Base-by-base conservation (phyloP, 2,797 vertebrate species). In the Channallabes apus region DNA sequence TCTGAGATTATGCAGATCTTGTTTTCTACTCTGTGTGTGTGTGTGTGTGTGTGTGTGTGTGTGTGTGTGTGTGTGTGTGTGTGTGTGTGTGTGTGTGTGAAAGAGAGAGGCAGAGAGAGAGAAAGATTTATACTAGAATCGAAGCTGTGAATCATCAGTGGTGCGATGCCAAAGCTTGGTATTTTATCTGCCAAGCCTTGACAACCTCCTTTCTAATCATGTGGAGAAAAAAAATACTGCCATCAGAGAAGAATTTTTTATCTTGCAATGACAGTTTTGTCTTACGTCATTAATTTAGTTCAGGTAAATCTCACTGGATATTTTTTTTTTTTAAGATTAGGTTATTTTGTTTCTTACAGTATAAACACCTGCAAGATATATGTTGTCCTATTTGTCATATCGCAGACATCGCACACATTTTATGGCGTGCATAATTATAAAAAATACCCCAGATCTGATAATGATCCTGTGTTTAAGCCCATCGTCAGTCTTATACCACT, bases 161-260 rank as follows among this genome's bases (percentile, higher is more conserved):
- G 14, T 79, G 58, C 22, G 41, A 62, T 79, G 56, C 58, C 77
- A 79, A 79, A 38, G 32, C 12, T 62, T 11, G 6, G 35, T 35
- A 78, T 78, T 79, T 79, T 46, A 79, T 79, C 78, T 51, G 38
- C 78, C 38, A 51, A 80, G 78, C 8, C 61, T 80, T 35, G 27
- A 46, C 76, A 78, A 38, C 22, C 58, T 35, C 32, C 56, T 61
- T 61, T 56, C 11, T 59, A 59, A 59, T 77, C 56, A 78, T 61
- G 32, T 9, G 38, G 27, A 38, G 20, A n/a, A 38, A 35, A 61
- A 54, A 78, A 24, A 35, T 61, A 78, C 27, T 61, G 11, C 29
- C 11, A 1, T 78, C 56, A 38, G 20, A 35, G 20, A 1, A 35
- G 3, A 24, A 20, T 24, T 59, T 61, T 78, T 14, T 59, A 77